Base-by-base conservation (phyloP, 2,113 vertebrate genomes). In the Prolemur simus region DNA sequence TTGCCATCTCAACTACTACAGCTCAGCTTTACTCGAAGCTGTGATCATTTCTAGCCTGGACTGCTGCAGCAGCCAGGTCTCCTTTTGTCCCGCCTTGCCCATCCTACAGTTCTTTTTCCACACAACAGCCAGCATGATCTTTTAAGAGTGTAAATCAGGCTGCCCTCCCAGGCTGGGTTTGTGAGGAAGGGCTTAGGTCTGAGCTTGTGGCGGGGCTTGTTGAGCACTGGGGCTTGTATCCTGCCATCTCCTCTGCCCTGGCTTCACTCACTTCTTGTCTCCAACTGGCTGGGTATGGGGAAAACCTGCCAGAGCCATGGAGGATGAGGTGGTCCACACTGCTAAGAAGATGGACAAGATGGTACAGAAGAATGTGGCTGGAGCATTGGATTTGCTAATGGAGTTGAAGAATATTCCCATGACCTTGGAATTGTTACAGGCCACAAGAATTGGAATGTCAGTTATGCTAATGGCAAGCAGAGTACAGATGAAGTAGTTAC, bases 361-460 rank as follows among this genome's bases (percentile, higher is more conserved):
- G 11, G 69, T 42, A 23, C 69, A 73, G 69, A 42, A 73, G 69
- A 73, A 73, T 73, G 23, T 2, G 99, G 99, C 99, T 84, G 99
- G 99, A 64, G 99, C 99, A 96, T 98, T 99, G 98, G 99, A 99
- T 98, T 99, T 99, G 60, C 98, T 99, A 97, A 99, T 99, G 96
- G 99, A 99, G 88, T 98, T 99, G 97, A 99, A 99, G 96, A 99
- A 98, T 98, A 98, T 99, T 97, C 99, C 99, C n/a, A 99, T 99
- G 99, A 99, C 99, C 60, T 98, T 99, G 97, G 99, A 99, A 96
- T 98, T 99, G 49, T 98, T 99, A 90, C 99, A 99, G 99, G 17
- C 15, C 15, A 68, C 32, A n/a, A 68, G 63, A 34, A 66, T 66
- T 13, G 15, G 63, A 66, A 17, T 66, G 34, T 66, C 63, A 66